Evolutionary conservation across 2,888 invertebrate genomes (phyloP).

Genomic region (Dascillus cervinus): DNA sequence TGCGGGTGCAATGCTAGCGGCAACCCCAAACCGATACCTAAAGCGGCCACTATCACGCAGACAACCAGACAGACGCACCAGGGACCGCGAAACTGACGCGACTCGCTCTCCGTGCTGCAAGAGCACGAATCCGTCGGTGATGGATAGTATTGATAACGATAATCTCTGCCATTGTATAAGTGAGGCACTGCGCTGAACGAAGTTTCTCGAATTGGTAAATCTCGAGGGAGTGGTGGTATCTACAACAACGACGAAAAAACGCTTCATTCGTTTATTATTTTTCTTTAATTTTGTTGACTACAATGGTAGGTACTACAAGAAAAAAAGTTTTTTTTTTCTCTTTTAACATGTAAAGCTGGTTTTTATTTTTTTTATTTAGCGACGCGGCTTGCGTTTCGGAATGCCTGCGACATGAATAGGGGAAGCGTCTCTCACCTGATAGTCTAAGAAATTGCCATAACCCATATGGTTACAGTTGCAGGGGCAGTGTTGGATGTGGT

Average conservation of each 20-base stretch:
- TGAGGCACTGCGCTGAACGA: conserved; percentile 33
- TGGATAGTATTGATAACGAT: conserved; percentile 26
- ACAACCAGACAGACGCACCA: conserved; percentile 52
- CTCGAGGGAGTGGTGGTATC: conserved; percentile 35
- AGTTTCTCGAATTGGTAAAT: conserved; percentile 33
- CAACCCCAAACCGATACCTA: conserved; percentile 52
- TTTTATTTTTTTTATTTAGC: too few species aligned
- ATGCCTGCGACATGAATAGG: too few species aligned
- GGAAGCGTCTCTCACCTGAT: conserved; percentile 55
- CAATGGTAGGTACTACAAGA: too few species aligned
- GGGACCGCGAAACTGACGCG: conserved; percentile 44
- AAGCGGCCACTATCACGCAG: conserved; percentile 50
- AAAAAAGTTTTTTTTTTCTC: too few species aligned
- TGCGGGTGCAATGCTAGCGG: conserved; percentile 44
- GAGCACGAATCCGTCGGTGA: conserved; percentile 34
- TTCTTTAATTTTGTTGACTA: too few species aligned
- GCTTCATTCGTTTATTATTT: too few species aligned
- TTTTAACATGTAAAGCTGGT: too few species aligned
- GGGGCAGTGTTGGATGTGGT: conserved; percentile 82
- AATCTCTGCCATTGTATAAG: conserved; percentile 29
- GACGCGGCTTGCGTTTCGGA: too few species aligned
- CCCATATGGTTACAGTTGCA: conserved; percentile 92
- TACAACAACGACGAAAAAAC: too few species aligned
- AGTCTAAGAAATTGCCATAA: conserved; percentile 87
- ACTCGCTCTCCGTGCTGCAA: conserved; percentile 46